Percentiles rank a stretch among this genome's conserved stretches.
Conservation (phyloP, 2,888 invertebrate species). For the Bombyx huttoni region DNA sequence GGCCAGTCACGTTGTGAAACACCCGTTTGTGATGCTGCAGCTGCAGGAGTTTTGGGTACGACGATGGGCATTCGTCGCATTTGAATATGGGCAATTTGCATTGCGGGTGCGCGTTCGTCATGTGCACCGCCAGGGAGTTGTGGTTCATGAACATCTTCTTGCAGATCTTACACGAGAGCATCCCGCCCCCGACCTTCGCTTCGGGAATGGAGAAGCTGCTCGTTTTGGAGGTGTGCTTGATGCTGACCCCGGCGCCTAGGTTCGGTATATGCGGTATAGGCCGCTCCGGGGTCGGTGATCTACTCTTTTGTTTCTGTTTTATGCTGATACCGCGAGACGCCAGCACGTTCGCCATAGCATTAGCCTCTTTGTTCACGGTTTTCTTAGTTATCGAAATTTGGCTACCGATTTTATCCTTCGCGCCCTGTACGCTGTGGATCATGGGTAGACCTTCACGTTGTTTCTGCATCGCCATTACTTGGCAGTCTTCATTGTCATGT, state of each 20-base stretch:
- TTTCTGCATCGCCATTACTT: slow-evolving; percentile 81
- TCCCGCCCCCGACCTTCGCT: slow-evolving; percentile 50
- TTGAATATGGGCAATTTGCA: slow-evolving; percentile 60
- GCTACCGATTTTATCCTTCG: slow-evolving; percentile 75
- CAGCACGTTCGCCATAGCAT: slow-evolving; percentile 82
- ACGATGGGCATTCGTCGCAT: slow-evolving; percentile 81
- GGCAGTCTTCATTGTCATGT: slow-evolving; percentile 82
- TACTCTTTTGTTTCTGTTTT: slow-evolving; percentile 75
- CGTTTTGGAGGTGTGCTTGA: slow-evolving; percentile 63
- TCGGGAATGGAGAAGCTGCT: slow-evolving; percentile 58
- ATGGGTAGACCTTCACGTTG: slow-evolving; percentile 80
- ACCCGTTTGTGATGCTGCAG: slow-evolving; percentile 73
- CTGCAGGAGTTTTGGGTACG: slow-evolving; percentile 79
- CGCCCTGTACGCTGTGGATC: slow-evolving; percentile 82
- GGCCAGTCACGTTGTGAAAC: slow-evolving; percentile 57
- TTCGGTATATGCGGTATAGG: slow-evolving; percentile 60
- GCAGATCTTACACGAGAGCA: slow-evolving; percentile 55
- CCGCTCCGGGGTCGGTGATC: slow-evolving; percentile 55
- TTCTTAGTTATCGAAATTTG: slow-evolving; percentile 79
- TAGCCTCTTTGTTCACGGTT: slow-evolving; percentile 78
- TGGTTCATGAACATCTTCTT: slow-evolving; percentile 60
- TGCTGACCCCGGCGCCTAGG: slow-evolving; percentile 63
- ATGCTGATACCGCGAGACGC: slow-evolving; percentile 85
- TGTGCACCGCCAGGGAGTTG: slow-evolving; percentile 44
- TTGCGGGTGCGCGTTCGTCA: slow-evolving; percentile 51